These are phyloP conservation scores for Andrena dorsata DNA, from an alignment of 2,888 invertebrate species.

Conservation along the genomic window DNA sequence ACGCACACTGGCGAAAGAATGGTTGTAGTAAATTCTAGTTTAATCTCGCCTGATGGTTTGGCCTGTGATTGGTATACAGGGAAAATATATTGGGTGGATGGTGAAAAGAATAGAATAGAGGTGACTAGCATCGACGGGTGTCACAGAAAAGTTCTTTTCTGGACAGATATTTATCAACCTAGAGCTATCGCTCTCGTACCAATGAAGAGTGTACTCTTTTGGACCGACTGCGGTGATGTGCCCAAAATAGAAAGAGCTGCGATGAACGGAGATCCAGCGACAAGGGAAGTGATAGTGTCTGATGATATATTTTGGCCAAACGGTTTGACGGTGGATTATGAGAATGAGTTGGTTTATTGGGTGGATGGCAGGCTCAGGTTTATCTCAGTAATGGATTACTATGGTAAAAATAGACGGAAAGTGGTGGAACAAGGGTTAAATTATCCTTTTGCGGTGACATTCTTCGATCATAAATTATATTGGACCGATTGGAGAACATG, in stretches of 20 bases:
- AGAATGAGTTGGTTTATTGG: slow-evolving; percentile 94
- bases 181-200: slow-evolving; percentile 94
- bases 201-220: slow-evolving; percentile 92
- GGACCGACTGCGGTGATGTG: slow-evolving; percentile 97
- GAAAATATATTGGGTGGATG: slow-evolving; percentile 97
- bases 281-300: slow-evolving; percentile 90
- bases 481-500: slow-evolving; percentile 97
- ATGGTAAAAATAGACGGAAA: slow-evolving; percentile 91
- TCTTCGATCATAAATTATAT: slow-evolving; percentile 91
- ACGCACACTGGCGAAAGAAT: slow-evolving; percentile 87
- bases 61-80: slow-evolving; percentile 97
- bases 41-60: slow-evolving; percentile 95
- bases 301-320: slow-evolving; percentile 97
- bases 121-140: slow-evolving; percentile 93
- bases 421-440: slow-evolving; percentile 89
- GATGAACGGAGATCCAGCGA: slow-evolving; percentile 93
- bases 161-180: slow-evolving; percentile 95
- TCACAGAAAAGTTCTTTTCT: slow-evolving; percentile 93
- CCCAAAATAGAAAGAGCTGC: slow-evolving; percentile 96
- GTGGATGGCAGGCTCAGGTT: slow-evolving; percentile 94
- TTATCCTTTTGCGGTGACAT: slow-evolving; percentile 94
- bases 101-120: slow-evolving; percentile 94
- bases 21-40: slow-evolving; percentile 88
- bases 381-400: slow-evolving; percentile 93
- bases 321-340: slow-evolving; percentile 94